Base-by-base conservation (phyloP, 92 coral and sea anemone genomes). In the Palythoa grandiflora region DNA sequence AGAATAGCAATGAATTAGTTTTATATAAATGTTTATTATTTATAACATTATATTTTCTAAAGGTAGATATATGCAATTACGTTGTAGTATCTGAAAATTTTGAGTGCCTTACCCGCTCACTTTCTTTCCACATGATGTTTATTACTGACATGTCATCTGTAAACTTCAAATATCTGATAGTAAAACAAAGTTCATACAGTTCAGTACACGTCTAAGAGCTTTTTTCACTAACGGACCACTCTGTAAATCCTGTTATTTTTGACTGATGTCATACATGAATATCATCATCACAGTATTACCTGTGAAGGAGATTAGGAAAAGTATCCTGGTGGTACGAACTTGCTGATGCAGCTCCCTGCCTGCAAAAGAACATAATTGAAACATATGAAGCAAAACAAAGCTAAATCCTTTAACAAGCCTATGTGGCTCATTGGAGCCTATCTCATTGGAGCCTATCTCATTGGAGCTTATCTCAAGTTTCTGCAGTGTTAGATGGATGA, bases 101-200 rank as follows among this genome's bases (percentile, higher is more conserved):
- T 28, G 28, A 28, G 28, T 28, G 28, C 28, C 28, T 28, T 28
- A 28, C 28, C 28, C 28, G 90, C 36, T 90, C 93, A 75, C 93
- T 87, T 38, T 90, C 90, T 73, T 90, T 90, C 93, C 93, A 90
- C 19, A 89, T 73, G 36, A 87, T 86, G 16, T 80, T 84, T 15
- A 90, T 90, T 68, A 79, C 93, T 38, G 93, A 79, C 40, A 87
- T 85, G 84, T 90, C 93, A 72, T 87, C 93, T 21, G 90, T 87
- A 51, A 90, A 90, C 48, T 80, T 90, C 63, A 74, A 87, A 77
- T 90, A 90, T 60, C 93, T 90, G 40, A 15, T 73, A 6, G 28
- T n/a, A 14, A 20, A 71, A 73, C 9, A 44, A 5, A 36, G 40
- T 38, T 72, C 16, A 72, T 9, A 73, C 77, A 21, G 19, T 38